Evolutionary conservation across 2,888 invertebrate genomes (phyloP).

Genomic region (Drosophila emarginata): DNA sequence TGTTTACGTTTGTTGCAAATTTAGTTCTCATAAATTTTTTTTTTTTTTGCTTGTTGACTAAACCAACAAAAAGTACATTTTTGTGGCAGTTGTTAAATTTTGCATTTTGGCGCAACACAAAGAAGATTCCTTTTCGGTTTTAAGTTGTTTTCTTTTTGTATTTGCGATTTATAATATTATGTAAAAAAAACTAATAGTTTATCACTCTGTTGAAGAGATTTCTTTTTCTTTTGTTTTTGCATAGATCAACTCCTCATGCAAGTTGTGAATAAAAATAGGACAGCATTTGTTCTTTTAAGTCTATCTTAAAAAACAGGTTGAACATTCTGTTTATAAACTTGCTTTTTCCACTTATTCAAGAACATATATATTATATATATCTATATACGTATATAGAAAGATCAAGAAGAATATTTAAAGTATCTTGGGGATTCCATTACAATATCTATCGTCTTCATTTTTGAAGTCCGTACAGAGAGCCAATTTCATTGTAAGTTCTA

Average conservation of each 20-base stretch:
- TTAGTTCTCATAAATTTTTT: neutral
- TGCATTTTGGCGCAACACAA: neutral
- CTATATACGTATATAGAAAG: neutral
- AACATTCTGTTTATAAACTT: conserved; percentile 2
- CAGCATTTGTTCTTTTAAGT: conserved; percentile 6
- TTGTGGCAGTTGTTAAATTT: conserved; percentile 41
- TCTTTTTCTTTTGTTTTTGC: neutral
- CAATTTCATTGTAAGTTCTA: neutral
- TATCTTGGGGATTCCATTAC: neutral
- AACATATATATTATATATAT: conserved; percentile 17
- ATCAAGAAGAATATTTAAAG: neutral
- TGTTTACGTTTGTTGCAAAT: conserved; percentile 23
- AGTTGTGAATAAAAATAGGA: conserved; percentile 14
- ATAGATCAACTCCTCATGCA: neutral
- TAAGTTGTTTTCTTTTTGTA: neutral
- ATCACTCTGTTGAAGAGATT: neutral
- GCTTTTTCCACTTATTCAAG: neutral
- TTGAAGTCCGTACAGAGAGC: neutral
- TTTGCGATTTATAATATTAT: neutral
- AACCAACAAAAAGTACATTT: conserved; percentile 11
- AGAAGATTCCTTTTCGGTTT: neutral
- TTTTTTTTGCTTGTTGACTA: conserved; percentile 9
- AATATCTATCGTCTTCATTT: neutral
- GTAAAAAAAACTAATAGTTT: conserved; percentile 1
- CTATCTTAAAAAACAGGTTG: conserved; percentile 23